Base-by-base conservation (phyloP, 1,140 invertebrate species). In the Neuroterus valhalla region DNA sequence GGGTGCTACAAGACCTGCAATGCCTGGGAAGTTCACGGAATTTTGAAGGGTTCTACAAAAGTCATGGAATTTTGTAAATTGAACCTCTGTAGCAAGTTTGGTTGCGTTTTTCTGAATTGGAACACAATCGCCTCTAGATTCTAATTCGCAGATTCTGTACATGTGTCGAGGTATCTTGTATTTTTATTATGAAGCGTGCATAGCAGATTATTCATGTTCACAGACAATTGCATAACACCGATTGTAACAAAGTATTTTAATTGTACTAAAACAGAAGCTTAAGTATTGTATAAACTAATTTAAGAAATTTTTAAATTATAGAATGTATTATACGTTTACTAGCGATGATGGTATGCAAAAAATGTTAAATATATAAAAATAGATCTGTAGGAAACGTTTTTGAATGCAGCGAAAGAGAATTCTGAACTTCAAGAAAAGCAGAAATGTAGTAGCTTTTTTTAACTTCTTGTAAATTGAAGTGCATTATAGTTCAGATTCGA, bases 401-500 rank as follows among this genome's bases (percentile, higher is more conserved):
- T 23, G 23, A 15, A 5, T 5, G n/a, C 23, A 31, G 3, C 14
- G 31, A 15, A 62, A 62, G 52, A 21, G 14, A 12, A 14, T 55
- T 26, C 6, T 52, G 8, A 38, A 38, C 31, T 38, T 38, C 10
- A 10, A 38, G 4, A 38, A 31, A 14, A n/a, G 6, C 23, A 12
- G 15, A 4, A 31, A 12, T 31, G 21, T 62, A 62, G 31, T 62
- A 62, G 55, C 55, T 62, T 62, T 62, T 38, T 62, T 62, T 62
- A 38, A 62, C 55, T 62, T 38, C 31, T 62, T 62, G 55, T 62
- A 38, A 62, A 62, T 15, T 62, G 15, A 31, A 4, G 8, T 15
- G 19, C 31, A 5, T 31, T 31, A 31, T 11, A 12, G 3, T 31
- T 66, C 72, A 52, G 74, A 52, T 80, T 80, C 52, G 43, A 77